Evolutionary conservation across 2,888 invertebrate species (phyloP), one percentile per base, ranked within the genome.

Genomic region (Pollenia labialis): DNA sequence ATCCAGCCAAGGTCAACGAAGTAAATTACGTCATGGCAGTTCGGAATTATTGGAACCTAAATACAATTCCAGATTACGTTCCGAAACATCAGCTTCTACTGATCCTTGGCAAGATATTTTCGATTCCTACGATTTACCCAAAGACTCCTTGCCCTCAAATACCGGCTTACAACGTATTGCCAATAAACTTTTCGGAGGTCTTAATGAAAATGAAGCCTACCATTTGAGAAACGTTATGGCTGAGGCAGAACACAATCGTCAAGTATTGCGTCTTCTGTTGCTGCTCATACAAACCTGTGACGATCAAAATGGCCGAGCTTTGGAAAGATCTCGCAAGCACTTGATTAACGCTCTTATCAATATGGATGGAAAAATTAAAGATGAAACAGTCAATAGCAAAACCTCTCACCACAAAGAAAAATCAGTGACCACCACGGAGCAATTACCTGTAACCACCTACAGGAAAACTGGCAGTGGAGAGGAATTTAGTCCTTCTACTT

Each of bases 171-270:
- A 95, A 58, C 94, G 95, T 89, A 96, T 96, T 89, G 96, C 97
- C 0, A 96, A 97, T 89, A 95, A 96, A 92, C 95, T 97, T 89
- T 96, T 97, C 91, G 96, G 96, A 1, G 95, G 95, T 18, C 94
- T 97, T 86, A 97, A 97, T 90, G 96, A 96, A 11, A 95, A 96
- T 0, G 96, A 97, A 85, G 95, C 96, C 0, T 94, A 95, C 85
- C 96, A 96, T 88, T 94, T 97, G 77, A 95, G 97, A 94, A 95
- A 95, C 85, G 96, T 97, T 54, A 97, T 97, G 97, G 96, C 96
- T 90, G 96, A 97, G 91, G 97, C 97, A 0, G 96, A 96, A 89
- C 95, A 95, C 88, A 97, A 97, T 88, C 96, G 96, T 81, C 95
- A 96, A 0, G 96, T 97, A 0, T 94, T 96, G 71, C 94, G 96